Percentiles rank a stretch among this genome's conserved stretches.
phyloP scores from a whole-genome alignment of 2,888 invertebrate genomes.

The Diloba caeruleocephala region DNA sequence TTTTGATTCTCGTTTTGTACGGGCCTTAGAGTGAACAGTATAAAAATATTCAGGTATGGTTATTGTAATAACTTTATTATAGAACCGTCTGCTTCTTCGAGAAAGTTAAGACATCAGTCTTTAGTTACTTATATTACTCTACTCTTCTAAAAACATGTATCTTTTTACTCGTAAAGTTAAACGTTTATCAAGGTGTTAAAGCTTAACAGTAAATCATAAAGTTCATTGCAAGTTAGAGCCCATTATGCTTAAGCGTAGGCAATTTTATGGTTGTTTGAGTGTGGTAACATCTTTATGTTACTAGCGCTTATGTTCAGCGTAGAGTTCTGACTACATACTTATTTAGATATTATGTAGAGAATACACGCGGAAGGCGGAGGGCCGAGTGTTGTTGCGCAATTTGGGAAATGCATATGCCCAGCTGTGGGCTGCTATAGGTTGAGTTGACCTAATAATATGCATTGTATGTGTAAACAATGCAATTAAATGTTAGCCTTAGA shows the following conservation, averaged over 20 bases:
- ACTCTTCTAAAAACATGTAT: background rate
- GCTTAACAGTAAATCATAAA: slow-evolving; percentile 51
- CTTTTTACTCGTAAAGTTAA: slow-evolving; percentile 14
- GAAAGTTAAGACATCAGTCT: background rate
- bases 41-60: too few relatives aligned
- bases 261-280: slow-evolving; percentile 54
- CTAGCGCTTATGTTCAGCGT: slow-evolving; percentile 9
- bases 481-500: too few relatives aligned
- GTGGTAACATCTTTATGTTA: slow-evolving; percentile 47
- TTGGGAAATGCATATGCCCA: too few relatives aligned
- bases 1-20: too few relatives aligned
- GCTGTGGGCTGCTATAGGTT: too few relatives aligned
- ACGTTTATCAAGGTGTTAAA: slow-evolving; percentile 33
- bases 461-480: too few relatives aligned
- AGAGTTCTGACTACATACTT: background rate
- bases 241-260: slow-evolving; percentile 50
- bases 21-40: too few relatives aligned
- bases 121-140: background rate
- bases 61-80: too few relatives aligned
- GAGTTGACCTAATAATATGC: too few relatives aligned
- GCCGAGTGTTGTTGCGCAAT: too few relatives aligned
- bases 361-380: too few relatives aligned
- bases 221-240: slow-evolving; percentile 49
- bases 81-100: too few relatives aligned
- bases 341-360: background rate